These are phyloP conservation scores for Leptopilina drosophilae DNA, from an alignment of 2,888 invertebrate genomes.

Conservation along the genomic window DNA sequence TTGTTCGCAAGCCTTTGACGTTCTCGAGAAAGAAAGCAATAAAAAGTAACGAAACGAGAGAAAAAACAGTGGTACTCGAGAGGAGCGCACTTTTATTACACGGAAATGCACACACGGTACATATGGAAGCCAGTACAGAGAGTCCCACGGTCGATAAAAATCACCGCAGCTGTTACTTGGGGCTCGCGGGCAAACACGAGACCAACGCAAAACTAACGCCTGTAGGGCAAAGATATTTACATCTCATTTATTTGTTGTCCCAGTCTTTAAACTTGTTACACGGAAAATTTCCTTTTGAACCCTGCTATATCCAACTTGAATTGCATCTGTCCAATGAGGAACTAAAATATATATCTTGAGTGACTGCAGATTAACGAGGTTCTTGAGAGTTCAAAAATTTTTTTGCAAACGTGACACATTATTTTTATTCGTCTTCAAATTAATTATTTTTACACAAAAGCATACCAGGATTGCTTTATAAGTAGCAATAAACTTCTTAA, in stretches of 20 bases:
- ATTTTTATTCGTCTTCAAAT: not conserved
- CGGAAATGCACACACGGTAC: conserved; percentile 53
- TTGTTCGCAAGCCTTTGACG: conserved; percentile 9
- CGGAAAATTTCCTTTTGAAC: conserved; percentile 43
- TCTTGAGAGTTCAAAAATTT: not conserved
- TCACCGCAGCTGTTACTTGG: conserved; percentile 61
- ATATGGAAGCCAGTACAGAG: conserved; percentile 49
- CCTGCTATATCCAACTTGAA: conserved; percentile 38
- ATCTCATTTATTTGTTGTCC: conserved; percentile 34
- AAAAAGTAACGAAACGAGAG: conserved; percentile 16
- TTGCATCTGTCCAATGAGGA: conserved; percentile 2
- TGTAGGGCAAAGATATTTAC: conserved; percentile 45
- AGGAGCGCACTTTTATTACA: conserved; percentile 56
- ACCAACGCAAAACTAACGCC: conserved; percentile 49
- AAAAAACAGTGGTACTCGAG: conserved; percentile 33
- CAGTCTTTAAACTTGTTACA: conserved; percentile 8
- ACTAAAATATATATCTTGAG: not conserved
- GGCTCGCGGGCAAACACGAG: conserved; percentile 28
- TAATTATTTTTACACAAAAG: not conserved
- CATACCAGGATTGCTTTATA: no score
- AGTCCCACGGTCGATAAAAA: conserved; percentile 68
- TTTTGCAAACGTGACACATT: not conserved
- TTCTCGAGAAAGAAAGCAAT: conserved; percentile 23
- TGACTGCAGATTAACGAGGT: not conserved
- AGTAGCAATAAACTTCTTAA: no score